phyloP scores from a whole-genome alignment of 2,888 invertebrate genomes.

The Andrena camellia region DNA sequence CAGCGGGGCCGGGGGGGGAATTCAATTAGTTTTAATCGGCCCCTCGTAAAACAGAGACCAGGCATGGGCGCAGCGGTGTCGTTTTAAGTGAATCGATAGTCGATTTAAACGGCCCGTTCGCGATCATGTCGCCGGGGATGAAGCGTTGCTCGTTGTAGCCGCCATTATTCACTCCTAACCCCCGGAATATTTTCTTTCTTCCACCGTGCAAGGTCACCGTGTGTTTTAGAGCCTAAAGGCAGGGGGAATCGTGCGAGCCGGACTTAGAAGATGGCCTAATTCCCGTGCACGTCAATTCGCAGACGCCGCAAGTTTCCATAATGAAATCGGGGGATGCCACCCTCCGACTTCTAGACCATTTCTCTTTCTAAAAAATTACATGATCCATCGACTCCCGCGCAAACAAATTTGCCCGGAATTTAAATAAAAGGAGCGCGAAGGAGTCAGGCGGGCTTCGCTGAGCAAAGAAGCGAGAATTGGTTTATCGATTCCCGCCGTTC shows the following conservation, averaged over 20 bases:
- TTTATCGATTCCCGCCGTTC: not conserved
- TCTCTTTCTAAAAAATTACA: too few species aligned
- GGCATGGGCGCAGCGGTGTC: not conserved
- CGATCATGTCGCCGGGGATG: constrained; percentile 14
- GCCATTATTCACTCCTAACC: not conserved
- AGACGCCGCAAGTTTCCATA: constrained; percentile 48
- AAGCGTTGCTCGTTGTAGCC: constrained; percentile 14
- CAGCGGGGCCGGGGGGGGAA: not conserved
- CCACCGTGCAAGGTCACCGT: too few species aligned
- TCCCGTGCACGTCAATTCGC: constrained; percentile 69
- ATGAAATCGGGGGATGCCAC: not conserved
- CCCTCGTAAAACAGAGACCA: constrained; percentile 34
- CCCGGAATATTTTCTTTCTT: not conserved
- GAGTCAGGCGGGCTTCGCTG: too few species aligned
- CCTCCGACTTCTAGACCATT: too few species aligned
- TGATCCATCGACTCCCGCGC: too few species aligned
- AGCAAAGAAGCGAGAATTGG: not conserved
- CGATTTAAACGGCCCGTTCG: constrained; percentile 23
- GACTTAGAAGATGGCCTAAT: constrained; percentile 47
- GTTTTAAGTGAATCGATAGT: constrained; percentile 40
- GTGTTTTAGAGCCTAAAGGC: too few species aligned
- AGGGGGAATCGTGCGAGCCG: not conserved
- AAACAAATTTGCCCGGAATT: too few species aligned
- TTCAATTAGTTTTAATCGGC: constrained; percentile 39
- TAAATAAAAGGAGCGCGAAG: too few species aligned